phyloP scores from a whole-genome alignment of 2,797 vertebrate species.

The Pitangus sulphuratus region DNA sequence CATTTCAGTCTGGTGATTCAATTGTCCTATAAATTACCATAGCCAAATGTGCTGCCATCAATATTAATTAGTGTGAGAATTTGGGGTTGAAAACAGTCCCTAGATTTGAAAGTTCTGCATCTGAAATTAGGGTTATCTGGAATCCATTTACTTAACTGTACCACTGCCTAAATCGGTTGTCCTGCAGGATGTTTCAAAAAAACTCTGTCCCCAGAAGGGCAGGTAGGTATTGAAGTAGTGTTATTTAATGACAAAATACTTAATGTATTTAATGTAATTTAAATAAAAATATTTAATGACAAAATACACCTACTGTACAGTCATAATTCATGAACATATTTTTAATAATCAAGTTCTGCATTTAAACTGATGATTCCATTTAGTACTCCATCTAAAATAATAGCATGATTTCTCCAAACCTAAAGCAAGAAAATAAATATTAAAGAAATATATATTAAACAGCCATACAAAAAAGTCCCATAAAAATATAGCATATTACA shows the following conservation, averaged over 20 bases:
- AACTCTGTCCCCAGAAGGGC: background rate
- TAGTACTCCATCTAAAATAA: background rate
- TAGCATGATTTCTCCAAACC: background rate
- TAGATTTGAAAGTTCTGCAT: background rate
- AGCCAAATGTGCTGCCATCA: slow-evolving; percentile 22
- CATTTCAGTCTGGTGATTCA: slow-evolving; percentile 31
- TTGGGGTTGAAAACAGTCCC: background rate
- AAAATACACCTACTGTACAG: background rate
- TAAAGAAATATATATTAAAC: background rate
- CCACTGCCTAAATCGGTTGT: background rate
- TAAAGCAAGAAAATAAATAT: background rate
- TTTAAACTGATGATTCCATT: background rate
- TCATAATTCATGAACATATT: background rate
- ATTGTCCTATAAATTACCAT: slow-evolving; percentile 16
- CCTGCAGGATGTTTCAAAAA: background rate
- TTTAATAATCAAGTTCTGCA: background rate
- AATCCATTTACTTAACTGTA: background rate
- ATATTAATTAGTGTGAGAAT: background rate
- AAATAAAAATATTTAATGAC: background rate
- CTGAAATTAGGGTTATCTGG: background rate
- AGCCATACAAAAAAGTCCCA: background rate
- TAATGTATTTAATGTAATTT: too few relatives aligned
- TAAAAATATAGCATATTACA: background rate
- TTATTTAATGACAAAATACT: background rate
- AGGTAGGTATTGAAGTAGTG: background rate